Evolutionary conservation across 2,797 vertebrate genomes (phyloP).

Genomic region (Chrosomus eos): DNA sequence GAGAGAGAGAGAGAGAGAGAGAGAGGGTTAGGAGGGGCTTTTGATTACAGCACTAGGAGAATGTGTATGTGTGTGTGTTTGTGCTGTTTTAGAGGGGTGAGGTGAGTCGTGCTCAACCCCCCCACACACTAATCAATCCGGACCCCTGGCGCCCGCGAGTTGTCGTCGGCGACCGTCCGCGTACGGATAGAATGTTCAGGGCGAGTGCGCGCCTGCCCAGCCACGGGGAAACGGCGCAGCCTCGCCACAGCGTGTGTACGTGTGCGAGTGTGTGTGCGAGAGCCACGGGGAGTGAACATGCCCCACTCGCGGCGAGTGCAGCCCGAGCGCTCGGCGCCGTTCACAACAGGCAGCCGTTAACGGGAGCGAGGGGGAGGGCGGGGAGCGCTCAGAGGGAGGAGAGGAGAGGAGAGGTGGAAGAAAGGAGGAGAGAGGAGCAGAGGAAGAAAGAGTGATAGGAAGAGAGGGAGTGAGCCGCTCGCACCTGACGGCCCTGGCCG

Average conservation of each 20-base stretch:
- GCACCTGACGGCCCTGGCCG: slow-evolving; percentile 61
- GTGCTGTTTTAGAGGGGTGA: slow-evolving; percentile 56
- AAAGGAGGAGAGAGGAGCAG: slow-evolving; percentile 61
- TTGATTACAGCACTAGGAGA: slow-evolving; percentile 56
- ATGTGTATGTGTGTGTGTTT: slow-evolving; percentile 26
- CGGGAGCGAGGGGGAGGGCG: slow-evolving; percentile 58
- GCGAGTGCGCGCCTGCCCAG: slow-evolving; percentile 61
- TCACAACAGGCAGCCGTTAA: slow-evolving; percentile 62
- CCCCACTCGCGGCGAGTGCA: slow-evolving; percentile 62
- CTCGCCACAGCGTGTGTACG: slow-evolving; percentile 48
- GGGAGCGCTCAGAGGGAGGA: slow-evolving; percentile 61
- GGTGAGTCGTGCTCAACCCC: slow-evolving; percentile 46
- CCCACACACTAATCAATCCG: slow-evolving; percentile 61
- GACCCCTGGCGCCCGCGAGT: slow-evolving; percentile 54
- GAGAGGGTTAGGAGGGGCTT: slow-evolving; percentile 55
- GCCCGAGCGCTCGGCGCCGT: slow-evolving; percentile 58
- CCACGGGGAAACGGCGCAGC: slow-evolving; percentile 65
- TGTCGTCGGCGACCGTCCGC: slow-evolving; percentile 52
- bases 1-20: slow-evolving; percentile 38
- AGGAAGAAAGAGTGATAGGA: slow-evolving; percentile 62
- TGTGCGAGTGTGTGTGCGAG: slow-evolving; percentile 48
- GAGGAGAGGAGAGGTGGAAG: slow-evolving; percentile 62
- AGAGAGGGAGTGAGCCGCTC: slow-evolving; percentile 62
- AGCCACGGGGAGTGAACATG: slow-evolving; percentile 63
- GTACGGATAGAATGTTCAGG: slow-evolving; percentile 62